Conservation (phyloP, 2,888 invertebrate genomes). For the Limnephilus rhombicus region DNA sequence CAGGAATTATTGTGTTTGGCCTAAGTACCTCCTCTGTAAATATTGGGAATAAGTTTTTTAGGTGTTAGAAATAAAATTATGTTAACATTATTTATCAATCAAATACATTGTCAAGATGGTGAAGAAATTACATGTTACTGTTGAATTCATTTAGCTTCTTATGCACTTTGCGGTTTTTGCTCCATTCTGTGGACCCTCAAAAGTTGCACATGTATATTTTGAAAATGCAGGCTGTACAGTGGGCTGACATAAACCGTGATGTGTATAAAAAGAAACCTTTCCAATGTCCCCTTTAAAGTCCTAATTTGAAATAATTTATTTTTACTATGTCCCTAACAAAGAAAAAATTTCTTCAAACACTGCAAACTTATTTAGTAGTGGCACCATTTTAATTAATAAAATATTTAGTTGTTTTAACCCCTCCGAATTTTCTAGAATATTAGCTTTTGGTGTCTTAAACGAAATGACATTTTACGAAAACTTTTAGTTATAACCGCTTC, state of each 20-base stretch:
- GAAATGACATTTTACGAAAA: too few species aligned
- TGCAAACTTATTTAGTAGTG: too few species aligned
- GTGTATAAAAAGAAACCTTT: neutral
- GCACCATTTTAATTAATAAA: too few species aligned
- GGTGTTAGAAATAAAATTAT: neutral
- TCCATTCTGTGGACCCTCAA: neutral
- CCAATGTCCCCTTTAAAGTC: neutral
- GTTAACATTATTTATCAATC: conserved; percentile 1
- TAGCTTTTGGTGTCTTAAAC: too few species aligned
- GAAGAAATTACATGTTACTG: neutral
- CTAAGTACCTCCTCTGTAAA: conserved; percentile 9
- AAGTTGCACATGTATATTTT: neutral
- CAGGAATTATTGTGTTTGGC: neutral
- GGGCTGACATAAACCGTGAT: neutral
- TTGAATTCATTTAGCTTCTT: neutral
- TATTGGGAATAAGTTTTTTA: conserved; percentile 23
- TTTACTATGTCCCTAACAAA: neutral
- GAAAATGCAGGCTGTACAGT: too few species aligned
- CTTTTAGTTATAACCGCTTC: too few species aligned
- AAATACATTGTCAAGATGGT: conserved; percentile 20
- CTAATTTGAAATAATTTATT: neutral
- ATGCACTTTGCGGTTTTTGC: neutral
- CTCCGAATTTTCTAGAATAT: too few species aligned
- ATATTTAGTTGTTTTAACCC: too few species aligned
- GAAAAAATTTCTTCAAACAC: too few species aligned